Base-by-base conservation (phyloP, 2,797 vertebrate genomes). In the Lacerta viridis region DNA sequence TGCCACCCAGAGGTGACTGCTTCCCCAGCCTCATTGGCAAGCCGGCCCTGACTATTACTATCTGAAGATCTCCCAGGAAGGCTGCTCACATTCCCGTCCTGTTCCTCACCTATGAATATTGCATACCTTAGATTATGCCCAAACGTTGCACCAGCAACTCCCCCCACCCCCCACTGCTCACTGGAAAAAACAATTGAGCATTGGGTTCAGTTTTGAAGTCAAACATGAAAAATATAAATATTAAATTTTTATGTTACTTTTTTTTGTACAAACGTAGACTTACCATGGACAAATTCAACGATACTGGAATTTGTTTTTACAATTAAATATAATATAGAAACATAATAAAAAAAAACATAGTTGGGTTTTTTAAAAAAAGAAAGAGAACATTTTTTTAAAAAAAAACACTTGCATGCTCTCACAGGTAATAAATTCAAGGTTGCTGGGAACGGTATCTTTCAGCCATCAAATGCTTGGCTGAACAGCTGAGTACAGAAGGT, bases 101-200 rank as follows among this genome's bases (percentile, higher is more conserved):
- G 1, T 64, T 64, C n/a, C 7, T 0, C 27, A 78, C 61, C 61
- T 7, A 64, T 23, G 36, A 61, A 39, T 80, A 39, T 93, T 94
- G 93, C 92, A 92, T 91, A 79, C 92, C 92, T 71, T 92, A 92
- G 92, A 91, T 91, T 93, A 75, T 85, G 88, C 87, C 13, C 27
- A 71, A 13, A 64, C 72, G 90, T 94, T 69, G 1, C 87, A 86
- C 90, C 79, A 85, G 41, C 87, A 92, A 91, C 80, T 88, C 92
- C 2, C 20, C 11, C 84, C 46, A 1, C 43, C 46, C 46, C 46
- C 91, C 88, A 75, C 36, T 46, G 25, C 20, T 29, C 55, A 41
- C 87, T 92, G 4, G 41, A 80, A 66, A 33, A 92, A 94, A 61
- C 11, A 13, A 94, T 84, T 92, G 78, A 94, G 84, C 94, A 95